phyloP scores from a whole-genome alignment of 2,113 vertebrate genomes.

The Corydoras sp. region DNA sequence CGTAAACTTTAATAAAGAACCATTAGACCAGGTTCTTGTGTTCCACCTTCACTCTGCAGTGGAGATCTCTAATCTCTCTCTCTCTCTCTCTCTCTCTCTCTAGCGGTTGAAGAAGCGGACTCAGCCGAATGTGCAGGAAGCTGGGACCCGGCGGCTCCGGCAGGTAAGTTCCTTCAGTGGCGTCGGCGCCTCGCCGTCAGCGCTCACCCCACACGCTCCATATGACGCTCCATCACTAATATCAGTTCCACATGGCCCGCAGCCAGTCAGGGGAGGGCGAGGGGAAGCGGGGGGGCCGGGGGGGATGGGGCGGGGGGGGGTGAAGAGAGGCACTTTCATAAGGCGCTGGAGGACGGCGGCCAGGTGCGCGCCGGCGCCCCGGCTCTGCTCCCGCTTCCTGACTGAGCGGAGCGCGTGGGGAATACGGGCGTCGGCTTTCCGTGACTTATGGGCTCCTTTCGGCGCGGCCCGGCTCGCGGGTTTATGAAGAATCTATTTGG shows the following conservation, averaged over 20 bases:
- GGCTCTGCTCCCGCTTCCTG: constrained; percentile 32
- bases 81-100: constrained; percentile 22
- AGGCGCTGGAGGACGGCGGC: constrained; percentile 36
- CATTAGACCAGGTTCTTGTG: no score
- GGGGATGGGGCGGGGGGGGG: constrained; percentile 17
- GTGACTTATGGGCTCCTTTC: constrained; percentile 32
- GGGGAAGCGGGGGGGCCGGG: no score
- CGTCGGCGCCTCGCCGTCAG: constrained; percentile 17
- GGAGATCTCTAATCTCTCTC: constrained; percentile 1
- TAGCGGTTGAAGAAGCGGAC: constrained; percentile 88
- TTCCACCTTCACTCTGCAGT: no score
- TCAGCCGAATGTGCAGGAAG: constrained; percentile 83
- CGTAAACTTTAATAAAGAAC: no score
- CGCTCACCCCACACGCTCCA: constrained; percentile 4
- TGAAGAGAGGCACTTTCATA: constrained; percentile 40
- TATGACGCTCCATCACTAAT: constrained; percentile 57
- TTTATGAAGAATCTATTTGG: background rate
- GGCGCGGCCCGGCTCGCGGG: background rate
- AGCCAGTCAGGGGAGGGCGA: no score
- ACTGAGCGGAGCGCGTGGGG: constrained; percentile 2
- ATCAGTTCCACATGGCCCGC: constrained; percentile 78
- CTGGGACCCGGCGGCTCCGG: constrained; percentile 85
- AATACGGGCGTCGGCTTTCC: background rate
- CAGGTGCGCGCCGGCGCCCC: constrained; percentile 32
- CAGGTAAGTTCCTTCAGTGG: constrained; percentile 67